Evolutionary conservation across 92 coral and sea anemone species (phyloP), one percentile per base, ranked within the genome.

Genomic region (Diadumene lineata): DNA sequence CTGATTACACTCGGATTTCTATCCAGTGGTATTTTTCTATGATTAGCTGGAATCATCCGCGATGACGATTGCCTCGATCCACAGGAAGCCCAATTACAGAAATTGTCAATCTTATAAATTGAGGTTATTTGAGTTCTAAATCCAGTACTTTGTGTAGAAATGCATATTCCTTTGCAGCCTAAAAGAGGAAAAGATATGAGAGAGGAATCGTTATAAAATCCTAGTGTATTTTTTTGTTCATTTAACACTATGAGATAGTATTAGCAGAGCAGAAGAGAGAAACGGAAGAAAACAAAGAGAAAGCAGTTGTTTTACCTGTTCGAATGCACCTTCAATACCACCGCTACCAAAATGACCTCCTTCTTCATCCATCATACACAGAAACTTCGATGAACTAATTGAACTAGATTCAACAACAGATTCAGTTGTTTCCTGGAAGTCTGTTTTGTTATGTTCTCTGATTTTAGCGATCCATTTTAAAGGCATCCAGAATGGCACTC

Each of bases 401-500:
- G 68, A 24, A 68, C 25, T 8, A 29, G 60, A 4, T 38, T 38
- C 48, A 4, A 4, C n/a, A n/a, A n/a, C n/a, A n/a, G n/a, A 4
- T 38, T 38, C 48, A 38, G 6, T 1, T 22, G 44, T 19, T 50
- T 67, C 33, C 23, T 60, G 38, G 9, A 74, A 31, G 23, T 74
- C 46, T 55, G 34, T 22, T 13, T 30, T 46, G 51, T 66, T 43
- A 38, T 82, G 81, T 17, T 66, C 70, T 18, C 98, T 80, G 34
- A 94, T 86, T 48, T 90, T 93, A 10, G 94, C 91, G 0, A 89
- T 87, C 86, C 87, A 94, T 73, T 94, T 94, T 28, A 94, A 78
- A 0, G 98, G 94, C 79, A 88, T 73, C 98, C 98, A 94, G 84
- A 83, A 94, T 7, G 98, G 98, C 7, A 94, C 98, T 18, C 97